Base-by-base conservation (phyloP, 2,113 vertebrate species). In the Paramormyrops kingsleyae region DNA sequence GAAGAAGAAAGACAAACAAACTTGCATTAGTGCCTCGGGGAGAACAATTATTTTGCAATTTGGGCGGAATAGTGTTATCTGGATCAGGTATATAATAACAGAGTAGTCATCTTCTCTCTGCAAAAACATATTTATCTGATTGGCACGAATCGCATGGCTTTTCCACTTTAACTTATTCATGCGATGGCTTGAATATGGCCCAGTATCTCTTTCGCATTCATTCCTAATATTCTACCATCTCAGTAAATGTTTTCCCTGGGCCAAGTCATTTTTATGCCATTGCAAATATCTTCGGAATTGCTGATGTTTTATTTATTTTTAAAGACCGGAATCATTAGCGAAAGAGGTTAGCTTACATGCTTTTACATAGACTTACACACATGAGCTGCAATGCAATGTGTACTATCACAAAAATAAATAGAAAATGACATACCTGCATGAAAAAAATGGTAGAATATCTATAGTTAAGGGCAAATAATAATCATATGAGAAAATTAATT, bases 11-110 rank as follows among this genome's bases (percentile, higher is more conserved):
- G n/a, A 66, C 47, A 31, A 80, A 53, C 66, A 80, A 88, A 83
- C 6, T 42, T 88, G 87, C 86, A 83, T 83, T n/a, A 31, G 50
- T n/a, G 50, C 87, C 89, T 47, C 21, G 8, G 87, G 89, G 89
- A 84, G 46, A 52, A 87, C 89, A 90, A 90, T 90, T 90, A 83
- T 83, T 88, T 59, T 47, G 35, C 86, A 88, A 83, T 90, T 88
- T 90, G 70, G 42, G 44, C 7, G 9, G 24, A 90, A 53, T 31
- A 47, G 49, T 35, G 50, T 46, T 88, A n/a, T 70, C 50, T 83
- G 13, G 44, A 53, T 44, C 87, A 88, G 89, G 87, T 87, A 87
- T 50, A 80, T 74, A 90, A 88, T 88, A 90, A 88, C 49, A 46
- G 27, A 47, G 52, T 59, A 90, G 70, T 88, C 66, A 88, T 59